phyloP scores from a whole-genome alignment of 2,113 vertebrate genomes.

The Pelobates fuscus region DNA sequence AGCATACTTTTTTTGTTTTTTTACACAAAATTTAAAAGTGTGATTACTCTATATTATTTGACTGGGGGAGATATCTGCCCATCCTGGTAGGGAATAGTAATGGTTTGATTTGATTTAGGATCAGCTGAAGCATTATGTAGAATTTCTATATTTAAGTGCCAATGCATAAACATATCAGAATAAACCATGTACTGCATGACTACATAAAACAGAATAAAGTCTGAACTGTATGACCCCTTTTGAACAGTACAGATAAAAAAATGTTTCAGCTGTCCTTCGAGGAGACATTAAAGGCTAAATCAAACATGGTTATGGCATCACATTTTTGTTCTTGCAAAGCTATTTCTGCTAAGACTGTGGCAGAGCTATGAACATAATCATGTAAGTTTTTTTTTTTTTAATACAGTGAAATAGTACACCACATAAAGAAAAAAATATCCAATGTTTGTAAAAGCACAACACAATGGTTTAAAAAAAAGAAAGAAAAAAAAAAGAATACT shows the following conservation, averaged over 20 bases:
- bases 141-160: too few species aligned
- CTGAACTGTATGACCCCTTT: too few species aligned
- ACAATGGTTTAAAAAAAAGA: slow-evolving; percentile 15
- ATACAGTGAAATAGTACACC: background rate
- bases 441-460: background rate
- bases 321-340: slow-evolving; percentile 33
- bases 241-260: background rate
- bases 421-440: slow-evolving; percentile 12
- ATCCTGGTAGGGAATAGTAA: too few species aligned
- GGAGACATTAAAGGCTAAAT: slow-evolving; percentile 27
- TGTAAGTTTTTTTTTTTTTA: background rate
- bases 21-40: too few species aligned
- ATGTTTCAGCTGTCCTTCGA: slow-evolving; percentile 21
- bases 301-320: slow-evolving; percentile 11
- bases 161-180: too few species aligned
- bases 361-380: slow-evolving; percentile 17
- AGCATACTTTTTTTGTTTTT: too few species aligned
- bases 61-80: too few species aligned
- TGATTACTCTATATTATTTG: too few species aligned
- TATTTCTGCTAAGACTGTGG: slow-evolving; percentile 19
- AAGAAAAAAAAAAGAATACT: background rate
- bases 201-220: too few species aligned
- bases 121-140: too few species aligned
- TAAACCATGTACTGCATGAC: too few species aligned
- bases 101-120: too few species aligned